These are phyloP conservation scores for Penelope pileata DNA, from an alignment of 2,113 vertebrate genomes.

Conservation along the genomic window DNA sequence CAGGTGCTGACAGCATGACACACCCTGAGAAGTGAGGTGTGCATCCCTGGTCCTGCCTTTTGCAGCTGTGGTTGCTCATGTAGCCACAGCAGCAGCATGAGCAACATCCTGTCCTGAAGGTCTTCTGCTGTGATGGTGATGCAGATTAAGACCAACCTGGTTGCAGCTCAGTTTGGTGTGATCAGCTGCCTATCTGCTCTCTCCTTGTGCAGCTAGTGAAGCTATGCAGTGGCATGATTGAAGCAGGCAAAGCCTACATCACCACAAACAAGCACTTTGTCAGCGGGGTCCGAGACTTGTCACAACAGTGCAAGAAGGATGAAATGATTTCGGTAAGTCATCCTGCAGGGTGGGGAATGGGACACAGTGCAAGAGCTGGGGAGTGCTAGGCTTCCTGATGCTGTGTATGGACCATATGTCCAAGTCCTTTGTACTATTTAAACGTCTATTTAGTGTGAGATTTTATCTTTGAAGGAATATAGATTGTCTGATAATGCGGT, in stretches of 20 bases:
- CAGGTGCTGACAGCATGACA: accelerated
- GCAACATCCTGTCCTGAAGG: neutral
- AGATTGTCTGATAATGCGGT: neutral
- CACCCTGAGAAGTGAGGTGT: neutral
- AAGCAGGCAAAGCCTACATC: conserved; percentile 91
- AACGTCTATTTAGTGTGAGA: neutral
- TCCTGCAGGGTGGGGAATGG: neutral
- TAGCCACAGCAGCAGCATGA: accelerated
- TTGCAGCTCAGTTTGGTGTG: neutral
- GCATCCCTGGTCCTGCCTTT: neutral
- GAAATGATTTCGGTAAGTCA: conserved; percentile 91
- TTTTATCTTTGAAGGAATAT: neutral
- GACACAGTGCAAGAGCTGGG: neutral
- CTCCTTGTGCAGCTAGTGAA: conserved; percentile 86
- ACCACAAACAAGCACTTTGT: conserved; percentile 95
- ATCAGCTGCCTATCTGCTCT: accelerated
- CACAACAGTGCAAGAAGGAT: conserved; percentile 95
- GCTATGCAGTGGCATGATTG: conserved; percentile 95
- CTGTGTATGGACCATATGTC: accelerated
- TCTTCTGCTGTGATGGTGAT: neutral
- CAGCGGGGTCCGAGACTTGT: conserved; percentile 90
- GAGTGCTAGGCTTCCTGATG: neutral
- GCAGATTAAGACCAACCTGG: neutral
- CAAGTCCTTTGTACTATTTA: neutral
- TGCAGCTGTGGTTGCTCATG: accelerated